Evolutionary conservation across 2,113 vertebrate species (phyloP).

Genomic region (Otocyon megalotis): DNA sequence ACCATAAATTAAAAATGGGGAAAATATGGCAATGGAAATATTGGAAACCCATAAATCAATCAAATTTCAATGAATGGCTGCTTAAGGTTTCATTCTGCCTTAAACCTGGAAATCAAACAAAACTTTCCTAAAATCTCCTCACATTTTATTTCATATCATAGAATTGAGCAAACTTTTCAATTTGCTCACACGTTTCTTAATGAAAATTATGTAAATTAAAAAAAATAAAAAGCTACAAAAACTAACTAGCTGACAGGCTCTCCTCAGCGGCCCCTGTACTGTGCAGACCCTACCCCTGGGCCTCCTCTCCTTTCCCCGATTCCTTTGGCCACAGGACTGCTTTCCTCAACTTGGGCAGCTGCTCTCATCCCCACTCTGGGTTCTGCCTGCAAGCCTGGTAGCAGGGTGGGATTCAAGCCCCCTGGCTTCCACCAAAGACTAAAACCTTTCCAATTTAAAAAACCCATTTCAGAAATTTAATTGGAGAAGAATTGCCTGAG

Average conservation of each 20-base stretch:
- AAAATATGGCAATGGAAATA: constrained; percentile 28
- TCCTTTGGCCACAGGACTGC: neutral
- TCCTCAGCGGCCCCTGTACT: neutral
- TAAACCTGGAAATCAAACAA: neutral
- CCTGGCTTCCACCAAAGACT: neutral
- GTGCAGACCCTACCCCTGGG: neutral
- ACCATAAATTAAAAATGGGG: constrained; percentile 69
- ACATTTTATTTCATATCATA: neutral
- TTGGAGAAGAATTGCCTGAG: neutral
- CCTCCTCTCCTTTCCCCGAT: neutral
- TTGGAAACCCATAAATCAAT: neutral
- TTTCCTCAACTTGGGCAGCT: neutral
- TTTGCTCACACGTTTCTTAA: neutral
- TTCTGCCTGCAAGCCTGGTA: neutral
- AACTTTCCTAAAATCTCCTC: neutral
- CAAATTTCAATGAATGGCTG: neutral
- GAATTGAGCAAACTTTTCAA: neutral
- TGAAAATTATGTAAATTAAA: neutral
- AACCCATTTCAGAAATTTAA: neutral
- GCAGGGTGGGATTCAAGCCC: neutral
- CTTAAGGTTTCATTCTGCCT: constrained; percentile 1
- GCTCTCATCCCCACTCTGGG: neutral
- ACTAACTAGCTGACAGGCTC: neutral
- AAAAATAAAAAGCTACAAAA: neutral
- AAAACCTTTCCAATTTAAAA: neutral